phyloP scores from a whole-genome alignment of 2,888 invertebrate genomes.

The Molanna angustata region DNA sequence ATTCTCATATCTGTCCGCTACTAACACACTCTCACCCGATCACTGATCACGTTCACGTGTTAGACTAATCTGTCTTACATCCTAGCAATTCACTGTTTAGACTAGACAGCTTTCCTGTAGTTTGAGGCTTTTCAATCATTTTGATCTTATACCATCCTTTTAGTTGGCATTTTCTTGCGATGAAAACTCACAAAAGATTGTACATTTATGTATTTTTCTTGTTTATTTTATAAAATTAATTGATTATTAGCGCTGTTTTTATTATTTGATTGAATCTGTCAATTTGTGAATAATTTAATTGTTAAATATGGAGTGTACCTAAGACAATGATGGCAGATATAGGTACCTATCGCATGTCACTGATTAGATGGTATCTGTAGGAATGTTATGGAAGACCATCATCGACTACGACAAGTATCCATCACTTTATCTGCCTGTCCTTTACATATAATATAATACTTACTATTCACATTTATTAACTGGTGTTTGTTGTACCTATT shows the following conservation, averaged over 20 bases:
- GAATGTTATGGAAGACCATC: slow-evolving; percentile 2
- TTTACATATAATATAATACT: background rate
- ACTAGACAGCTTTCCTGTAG: slow-evolving; percentile 59
- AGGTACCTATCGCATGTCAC: slow-evolving; percentile 26
- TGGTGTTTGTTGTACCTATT: too few species aligned
- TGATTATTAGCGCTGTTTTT: slow-evolving; percentile 22
- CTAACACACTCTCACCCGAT: slow-evolving; percentile 35
- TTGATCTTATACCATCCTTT: slow-evolving; percentile 44
- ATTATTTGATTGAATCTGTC: slow-evolving; percentile 13
- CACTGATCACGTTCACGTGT: slow-evolving; percentile 46
- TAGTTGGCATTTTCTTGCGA: slow-evolving; percentile 32
- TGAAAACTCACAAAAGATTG: slow-evolving; percentile 27
- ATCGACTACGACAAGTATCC: slow-evolving; percentile 7
- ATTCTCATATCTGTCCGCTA: slow-evolving; percentile 46
- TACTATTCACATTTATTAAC: too few species aligned
- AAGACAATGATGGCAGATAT: slow-evolving; percentile 5
- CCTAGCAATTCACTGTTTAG: slow-evolving; percentile 51
- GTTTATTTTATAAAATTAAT: slow-evolving; percentile 13
- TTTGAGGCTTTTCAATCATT: slow-evolving; percentile 53
- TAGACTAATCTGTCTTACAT: slow-evolving; percentile 32
- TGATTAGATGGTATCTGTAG: slow-evolving; percentile 16
- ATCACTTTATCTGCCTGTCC: slow-evolving; percentile 5
- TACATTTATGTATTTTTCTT: slow-evolving; percentile 23
- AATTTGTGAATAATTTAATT: slow-evolving; percentile 15
- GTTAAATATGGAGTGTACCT: slow-evolving; percentile 6